phyloP scores from a whole-genome alignment of 2,113 vertebrate species.

The Eupsittula cactorum region DNA sequence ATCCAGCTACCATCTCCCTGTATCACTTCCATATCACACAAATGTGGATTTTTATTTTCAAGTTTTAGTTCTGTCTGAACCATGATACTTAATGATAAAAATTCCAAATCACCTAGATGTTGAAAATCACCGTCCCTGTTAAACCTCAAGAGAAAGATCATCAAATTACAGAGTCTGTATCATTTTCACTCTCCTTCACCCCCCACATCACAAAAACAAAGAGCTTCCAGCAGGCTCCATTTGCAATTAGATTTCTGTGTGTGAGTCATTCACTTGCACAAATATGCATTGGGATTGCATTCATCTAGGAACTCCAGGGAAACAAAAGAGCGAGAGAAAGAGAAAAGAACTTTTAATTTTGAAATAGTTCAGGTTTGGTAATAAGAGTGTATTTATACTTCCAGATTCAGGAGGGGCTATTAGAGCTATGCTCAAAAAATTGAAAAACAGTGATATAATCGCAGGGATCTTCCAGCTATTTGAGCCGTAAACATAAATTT shows the following conservation, averaged over 20 bases:
- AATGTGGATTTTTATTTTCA: not conserved
- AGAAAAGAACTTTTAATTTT: not conserved
- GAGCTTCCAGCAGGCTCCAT: not conserved
- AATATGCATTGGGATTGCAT: not conserved
- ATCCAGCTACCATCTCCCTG: not conserved
- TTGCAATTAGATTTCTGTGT: constrained; percentile 13
- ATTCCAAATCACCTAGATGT: not conserved
- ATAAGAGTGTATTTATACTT: not conserved
- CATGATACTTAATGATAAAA: not conserved
- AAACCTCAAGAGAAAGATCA: not conserved
- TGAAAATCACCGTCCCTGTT: not conserved
- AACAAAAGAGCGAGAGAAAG: not conserved
- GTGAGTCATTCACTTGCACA: constrained; percentile 18
- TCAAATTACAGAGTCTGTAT: not conserved
- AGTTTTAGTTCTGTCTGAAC: not conserved
- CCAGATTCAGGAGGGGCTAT: not conserved
- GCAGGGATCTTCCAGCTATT: not conserved
- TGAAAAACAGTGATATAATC: not conserved
- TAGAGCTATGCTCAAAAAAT: not conserved
- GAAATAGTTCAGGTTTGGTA: not conserved
- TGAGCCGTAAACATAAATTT: not conserved
- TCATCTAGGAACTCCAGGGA: not conserved
- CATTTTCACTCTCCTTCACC: not conserved
- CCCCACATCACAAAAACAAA: not conserved
- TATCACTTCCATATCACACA: not conserved